Base-by-base conservation (phyloP, 1,140 invertebrate species). In the Condylostylus longicornis region DNA sequence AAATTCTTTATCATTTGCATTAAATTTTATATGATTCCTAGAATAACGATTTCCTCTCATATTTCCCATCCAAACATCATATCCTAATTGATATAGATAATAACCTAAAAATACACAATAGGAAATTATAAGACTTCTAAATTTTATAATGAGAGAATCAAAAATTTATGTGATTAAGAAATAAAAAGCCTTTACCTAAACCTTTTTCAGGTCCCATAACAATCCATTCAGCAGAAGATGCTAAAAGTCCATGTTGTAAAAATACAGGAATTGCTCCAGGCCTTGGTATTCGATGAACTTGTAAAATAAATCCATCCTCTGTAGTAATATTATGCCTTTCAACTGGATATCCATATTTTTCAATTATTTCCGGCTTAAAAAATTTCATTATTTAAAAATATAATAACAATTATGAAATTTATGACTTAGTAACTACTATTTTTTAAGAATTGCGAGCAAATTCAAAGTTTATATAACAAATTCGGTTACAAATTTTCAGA, bases 201-300 rank as follows among this genome's bases (percentile, higher is more conserved):
- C 64, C 66, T 44, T 69, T 74, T 5, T 67, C 64, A 37, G 7
- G 78, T 13, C 1, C 84, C 69, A 54, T 83, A 79, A 42, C 71
- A 76, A 4, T 77, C 2, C 64, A 65, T 46, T 80, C 75, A 1
- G 72, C 68, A 1, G 75, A 76, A 12, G 71, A 72, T 0, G 65
- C 70, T 1, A 80, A 42, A 10, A 84, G 48, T 4, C 80, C 81
- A 51, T 84, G 82, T 34, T 79, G 47, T 2, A 70, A 46, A 43
- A 57, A 67, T 17, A 31, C 29, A 13, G 29, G 29, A 13, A 31
- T 17, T 17, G 6, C 29, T 13, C 29, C 29, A 7, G 23, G 23
- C n/a, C 23, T 31, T 0, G 57, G 51, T 21, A 67, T 63, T 4
- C 65, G 46, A 35, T 64, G 58, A 20, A 66, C 34, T 17, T 45